Evolutionary conservation across 2,797 vertebrate species (phyloP).

Genomic region (Coracias cyanogaster): DNA sequence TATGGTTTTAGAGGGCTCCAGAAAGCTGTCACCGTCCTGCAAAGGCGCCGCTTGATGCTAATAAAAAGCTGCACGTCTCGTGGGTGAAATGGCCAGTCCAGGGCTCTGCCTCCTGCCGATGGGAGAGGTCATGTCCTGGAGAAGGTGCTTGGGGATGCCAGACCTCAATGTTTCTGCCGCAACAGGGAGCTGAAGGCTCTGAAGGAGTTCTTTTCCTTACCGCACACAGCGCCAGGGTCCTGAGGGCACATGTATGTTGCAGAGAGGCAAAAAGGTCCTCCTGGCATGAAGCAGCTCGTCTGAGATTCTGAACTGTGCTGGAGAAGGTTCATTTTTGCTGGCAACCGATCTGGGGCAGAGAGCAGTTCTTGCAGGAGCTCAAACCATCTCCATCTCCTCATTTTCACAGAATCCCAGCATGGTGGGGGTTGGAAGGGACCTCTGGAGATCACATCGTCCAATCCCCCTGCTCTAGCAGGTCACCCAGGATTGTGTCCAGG

Average conservation of each 20-base stretch:
- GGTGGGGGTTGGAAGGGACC: too few species aligned
- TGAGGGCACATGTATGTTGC: accelerated
- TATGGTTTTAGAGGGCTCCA: neutral
- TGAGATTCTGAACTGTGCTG: neutral
- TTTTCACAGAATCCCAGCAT: neutral
- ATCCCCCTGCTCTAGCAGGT: too few species aligned
- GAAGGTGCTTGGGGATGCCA: neutral
- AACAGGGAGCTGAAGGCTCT: too few species aligned
- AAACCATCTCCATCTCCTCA: neutral
- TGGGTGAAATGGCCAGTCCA: neutral
- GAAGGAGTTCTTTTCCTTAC: too few species aligned
- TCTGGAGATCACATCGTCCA: too few species aligned
- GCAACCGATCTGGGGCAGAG: neutral
- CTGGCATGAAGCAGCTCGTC: neutral
- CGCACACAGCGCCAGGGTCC: neutral
- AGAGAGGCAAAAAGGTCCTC: neutral
- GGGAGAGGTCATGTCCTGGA: neutral
- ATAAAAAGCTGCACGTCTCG: accelerated
- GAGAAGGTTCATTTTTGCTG: neutral
- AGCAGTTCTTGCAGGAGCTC: neutral
- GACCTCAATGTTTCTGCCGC: too few species aligned
- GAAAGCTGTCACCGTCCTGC: neutral
- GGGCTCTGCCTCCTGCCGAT: neutral
- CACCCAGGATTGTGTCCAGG: too few species aligned
- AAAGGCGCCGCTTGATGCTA: neutral